Evolutionary conservation across 2,113 vertebrate genomes (phyloP), one percentile per base, ranked within the genome.

Genomic region (Tauraco erythrolophus): DNA sequence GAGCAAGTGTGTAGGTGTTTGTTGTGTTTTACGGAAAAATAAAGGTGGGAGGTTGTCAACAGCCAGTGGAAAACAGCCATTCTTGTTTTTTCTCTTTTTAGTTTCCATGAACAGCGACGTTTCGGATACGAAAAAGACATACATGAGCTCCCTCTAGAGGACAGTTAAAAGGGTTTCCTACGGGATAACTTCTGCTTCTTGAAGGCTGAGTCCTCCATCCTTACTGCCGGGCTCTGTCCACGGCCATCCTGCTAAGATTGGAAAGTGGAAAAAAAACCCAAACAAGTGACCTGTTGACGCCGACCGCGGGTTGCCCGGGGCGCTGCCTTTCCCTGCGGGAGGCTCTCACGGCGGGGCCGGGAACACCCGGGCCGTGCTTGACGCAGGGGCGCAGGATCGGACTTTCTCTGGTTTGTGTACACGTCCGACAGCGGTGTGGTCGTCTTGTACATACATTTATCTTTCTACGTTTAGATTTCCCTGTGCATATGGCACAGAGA

Each of bases 241-340:
- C 71, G 19, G 6, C 74, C 33, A 0, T 11, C 51, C 51, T 41
- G 8, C 22, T n/a, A 0, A 1, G 25, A 7, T 0, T 19, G 19
- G 2, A 1, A 4, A 11, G 61, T 4, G 53, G 18, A 35, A 16
- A 50, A 46, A 43, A 15, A n/a, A n/a, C n/a, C n/a, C n/a, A 5
- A 2, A 3, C 7, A 8, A 8, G 15, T 7, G 62, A 4, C 3
- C 28, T 6, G 45, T 7, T 24, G 4, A 2, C 4, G 27, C 37
- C 25, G 6, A 0, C 4, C 8, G 27, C 12, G 23, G 7, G 14
- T 1, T 2, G 8, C 21, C 19, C 7, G 24, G 21, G 15, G 7
- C 8, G 15, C 45, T 10, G 65, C 6, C 5, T 31, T 43, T 56
- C 39, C 22, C 22, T 5, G 2, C 5, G 30, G 10, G 23, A 16